Base-by-base conservation (phyloP, 2,113 vertebrate genomes). In the Suricata suricatta region DNA sequence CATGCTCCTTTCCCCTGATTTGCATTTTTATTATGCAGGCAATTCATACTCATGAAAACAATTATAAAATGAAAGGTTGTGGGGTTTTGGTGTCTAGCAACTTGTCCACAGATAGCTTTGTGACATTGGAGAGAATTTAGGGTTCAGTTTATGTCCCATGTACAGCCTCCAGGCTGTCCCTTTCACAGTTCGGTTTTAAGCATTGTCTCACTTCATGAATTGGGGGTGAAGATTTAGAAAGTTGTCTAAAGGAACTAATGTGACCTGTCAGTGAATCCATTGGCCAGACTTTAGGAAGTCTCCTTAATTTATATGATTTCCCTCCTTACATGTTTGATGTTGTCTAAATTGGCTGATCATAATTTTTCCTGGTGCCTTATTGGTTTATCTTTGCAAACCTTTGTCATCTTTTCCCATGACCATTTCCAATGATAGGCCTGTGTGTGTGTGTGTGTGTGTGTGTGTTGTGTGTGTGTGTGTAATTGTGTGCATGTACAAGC, bases 341-440 rank as follows among this genome's bases (percentile, higher is more conserved):
- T 90, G 82, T 93, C 93, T 82, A 76, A 95, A 93, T 93, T 93
- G 92, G 69, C 90, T 96, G 87, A 87, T 80, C 91, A 83, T 88
- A 11, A 38, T 96, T 97, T 94, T 92, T 94, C 95, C 84, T 77
- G 90, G 97, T 97, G 97, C 98, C 98, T 98, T 98, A 96, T 95
- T 97, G 96, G 95, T 95, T 95, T 94, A 85, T 94, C 89, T 81
- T 71, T 64, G 57, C 57, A 94, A 96, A 71, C 69, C 92, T 96
- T 90, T 97, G 89, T 97, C 90, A 35, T 64, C 25, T 50, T 94
- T 97, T 89, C 93, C 76, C 12, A 33, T 90, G 63, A 82, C 85
- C 19, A 27, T 71, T 95, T 38, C 63, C 84, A 25, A 3, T 41
- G 77, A 76, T 15, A 23, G 50, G 90, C 86, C 57, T n/a, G 6